Evolutionary conservation across 2,113 vertebrate species (phyloP), one percentile per base, ranked within the genome.

Genomic region (Pycnonotus jocosus): DNA sequence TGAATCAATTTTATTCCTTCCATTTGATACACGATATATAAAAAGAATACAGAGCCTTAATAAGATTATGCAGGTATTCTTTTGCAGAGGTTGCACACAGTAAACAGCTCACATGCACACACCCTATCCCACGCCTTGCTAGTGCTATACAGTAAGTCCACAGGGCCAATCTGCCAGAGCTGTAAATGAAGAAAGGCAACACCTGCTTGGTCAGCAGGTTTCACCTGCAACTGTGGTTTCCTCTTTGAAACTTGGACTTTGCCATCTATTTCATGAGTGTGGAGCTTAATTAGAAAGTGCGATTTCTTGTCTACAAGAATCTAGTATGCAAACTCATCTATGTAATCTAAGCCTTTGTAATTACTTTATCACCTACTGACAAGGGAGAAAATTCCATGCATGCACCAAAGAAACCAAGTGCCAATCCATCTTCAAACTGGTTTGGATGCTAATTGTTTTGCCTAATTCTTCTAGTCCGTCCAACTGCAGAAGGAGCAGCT

Each of bases 161-260:
- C 10, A 31, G 9, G 37, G 38, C 28, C 54, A 82, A 84, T 19
- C 31, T 4, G 9, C 12, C 51, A 35, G 48, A 24, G 10, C 1
- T 65, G 38, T 42, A 81, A 86, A 73, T 6, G 2, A 66, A 69
- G 48, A 77, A 72, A 88, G 62, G 31, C 24, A 71, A 38, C 45
- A 65, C 51, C 47, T 84, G 70, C n/a, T 37, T 56, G n/a, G 10
- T 51, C 9, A 12, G 35, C 76, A 65, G 56, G 76, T 90, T 88
- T 90, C 0, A 0, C 62, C 19, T 56, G 50, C 28, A 77, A 69
- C 40, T 25, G 37, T 82, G 31, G 40, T 72, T 92, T 93, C 91
- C 71, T 72, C 45, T 83, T 72, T 69, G 82, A 93, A 88, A 90
- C 45, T 35, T 93, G 74, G 54, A 94, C 92, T 90, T 95, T 80